phyloP scores from a whole-genome alignment of 2,113 vertebrate species.

The Verasper variegatus region DNA sequence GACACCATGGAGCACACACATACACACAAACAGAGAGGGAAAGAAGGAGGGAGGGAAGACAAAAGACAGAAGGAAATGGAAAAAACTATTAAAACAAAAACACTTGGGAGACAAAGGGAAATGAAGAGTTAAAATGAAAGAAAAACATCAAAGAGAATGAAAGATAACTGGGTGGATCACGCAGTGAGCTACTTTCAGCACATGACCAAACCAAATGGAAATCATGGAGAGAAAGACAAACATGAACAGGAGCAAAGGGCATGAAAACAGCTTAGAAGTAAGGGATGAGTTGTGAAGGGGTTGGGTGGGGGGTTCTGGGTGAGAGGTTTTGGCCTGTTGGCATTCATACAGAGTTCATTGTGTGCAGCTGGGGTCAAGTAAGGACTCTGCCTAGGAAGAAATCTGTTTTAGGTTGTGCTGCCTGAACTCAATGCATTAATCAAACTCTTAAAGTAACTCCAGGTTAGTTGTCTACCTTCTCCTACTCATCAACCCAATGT shows the following conservation, averaged over 20 bases:
- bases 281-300: conserved; percentile 30
- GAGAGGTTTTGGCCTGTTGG: conserved; percentile 42
- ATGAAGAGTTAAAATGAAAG: conserved; percentile 67
- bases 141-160: conserved; percentile 62
- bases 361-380: conserved; percentile 37
- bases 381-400: conserved; percentile 29
- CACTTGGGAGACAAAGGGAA: conserved; percentile 46
- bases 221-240: conserved; percentile 74
- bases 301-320: conserved; percentile 10
- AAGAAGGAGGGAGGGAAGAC: conserved; percentile 40
- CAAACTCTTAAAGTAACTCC: conserved; percentile 6
- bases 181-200: conserved; percentile 45
- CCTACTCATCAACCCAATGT: conserved; percentile 16
- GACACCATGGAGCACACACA: conserved; percentile 77
- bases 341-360: conserved; percentile 42
- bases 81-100: conserved; percentile 71
- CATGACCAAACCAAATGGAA: conserved; percentile 57
- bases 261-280: conserved; percentile 59
- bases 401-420: neutral
- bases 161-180: conserved; percentile 47
- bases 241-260: conserved; percentile 67
- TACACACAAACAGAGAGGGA: conserved; percentile 58
- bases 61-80: conserved; percentile 76
- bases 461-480: neutral
- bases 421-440: conserved; percentile 2